These are phyloP conservation scores for Rallus limicola DNA, from an alignment of 2,113 vertebrate genomes.

Conservation along the genomic window DNA sequence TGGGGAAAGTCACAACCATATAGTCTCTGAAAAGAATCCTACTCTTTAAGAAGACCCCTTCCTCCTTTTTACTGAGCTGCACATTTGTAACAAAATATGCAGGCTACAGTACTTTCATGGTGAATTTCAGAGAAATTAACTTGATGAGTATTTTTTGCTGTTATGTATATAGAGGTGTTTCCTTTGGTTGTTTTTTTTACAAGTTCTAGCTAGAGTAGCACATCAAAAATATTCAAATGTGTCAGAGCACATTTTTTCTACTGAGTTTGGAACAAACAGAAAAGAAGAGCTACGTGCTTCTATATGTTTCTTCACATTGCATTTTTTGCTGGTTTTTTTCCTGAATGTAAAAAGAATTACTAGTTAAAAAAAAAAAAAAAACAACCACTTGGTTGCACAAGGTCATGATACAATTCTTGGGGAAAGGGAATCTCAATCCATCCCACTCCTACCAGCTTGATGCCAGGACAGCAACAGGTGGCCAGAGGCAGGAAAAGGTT, in stretches of 20 bases:
- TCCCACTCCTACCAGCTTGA: too few species aligned
- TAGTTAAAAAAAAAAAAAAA: neutral
- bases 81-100: neutral
- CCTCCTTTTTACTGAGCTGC: neutral
- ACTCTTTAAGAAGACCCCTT: neutral
- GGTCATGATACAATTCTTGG: neutral
- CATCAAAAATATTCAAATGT: neutral
- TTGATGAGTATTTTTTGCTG: neutral
- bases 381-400: neutral
- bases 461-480: too few species aligned
- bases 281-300: neutral
- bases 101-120: neutral
- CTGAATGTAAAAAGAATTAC: neutral
- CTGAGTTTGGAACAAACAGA: neutral
- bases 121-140: neutral
- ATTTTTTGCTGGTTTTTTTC: neutral
- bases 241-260: neutral
- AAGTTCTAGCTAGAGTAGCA: neutral
- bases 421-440: too few species aligned
- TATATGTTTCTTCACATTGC: neutral
- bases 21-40: neutral
- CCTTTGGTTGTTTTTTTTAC: neutral
- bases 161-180: neutral
- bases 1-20: neutral
- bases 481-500: too few species aligned